These are phyloP conservation scores for Sialis lutaria DNA, from an alignment of 2,888 invertebrate genomes.

Conservation along the genomic window DNA sequence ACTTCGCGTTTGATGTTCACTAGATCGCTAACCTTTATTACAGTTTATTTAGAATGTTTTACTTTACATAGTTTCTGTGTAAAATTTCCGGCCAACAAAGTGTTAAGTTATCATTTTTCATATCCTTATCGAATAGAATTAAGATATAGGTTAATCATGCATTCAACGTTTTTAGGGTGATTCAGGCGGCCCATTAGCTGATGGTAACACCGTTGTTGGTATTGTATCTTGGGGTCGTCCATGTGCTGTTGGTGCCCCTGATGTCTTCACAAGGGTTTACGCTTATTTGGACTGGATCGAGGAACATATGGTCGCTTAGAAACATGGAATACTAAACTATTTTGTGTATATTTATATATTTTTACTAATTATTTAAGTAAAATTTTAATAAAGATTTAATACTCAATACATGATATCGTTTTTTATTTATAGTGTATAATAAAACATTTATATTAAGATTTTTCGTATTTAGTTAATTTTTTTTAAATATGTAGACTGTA, in stretches of 20 bases:
- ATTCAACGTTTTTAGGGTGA: constrained; percentile 18
- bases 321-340: background rate
- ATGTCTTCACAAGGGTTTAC: constrained; percentile 26
- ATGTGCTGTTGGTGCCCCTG: constrained; percentile 24
- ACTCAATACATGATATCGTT: too few relatives aligned
- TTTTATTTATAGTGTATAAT: constrained; percentile 10
- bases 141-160: constrained; percentile 25
- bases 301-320: background rate
- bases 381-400: too few relatives aligned
- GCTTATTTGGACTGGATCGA: constrained; percentile 23
- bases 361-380: too few relatives aligned
- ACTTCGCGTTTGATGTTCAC: too few relatives aligned
- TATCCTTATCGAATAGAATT: constrained; percentile 8
- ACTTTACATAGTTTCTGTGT: too few relatives aligned
- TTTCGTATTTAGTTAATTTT: too few relatives aligned
- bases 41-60: too few relatives aligned
- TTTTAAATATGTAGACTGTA: too few relatives aligned
- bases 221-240: constrained; percentile 25
- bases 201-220: constrained; percentile 15
- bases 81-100: too few relatives aligned
- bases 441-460: background rate
- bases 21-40: too few relatives aligned
- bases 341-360: too few relatives aligned
- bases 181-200: constrained; percentile 35
- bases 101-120: too few relatives aligned